phyloP scores from a whole-genome alignment of 2,888 invertebrate genomes.

The Macrophya alboannulata region DNA sequence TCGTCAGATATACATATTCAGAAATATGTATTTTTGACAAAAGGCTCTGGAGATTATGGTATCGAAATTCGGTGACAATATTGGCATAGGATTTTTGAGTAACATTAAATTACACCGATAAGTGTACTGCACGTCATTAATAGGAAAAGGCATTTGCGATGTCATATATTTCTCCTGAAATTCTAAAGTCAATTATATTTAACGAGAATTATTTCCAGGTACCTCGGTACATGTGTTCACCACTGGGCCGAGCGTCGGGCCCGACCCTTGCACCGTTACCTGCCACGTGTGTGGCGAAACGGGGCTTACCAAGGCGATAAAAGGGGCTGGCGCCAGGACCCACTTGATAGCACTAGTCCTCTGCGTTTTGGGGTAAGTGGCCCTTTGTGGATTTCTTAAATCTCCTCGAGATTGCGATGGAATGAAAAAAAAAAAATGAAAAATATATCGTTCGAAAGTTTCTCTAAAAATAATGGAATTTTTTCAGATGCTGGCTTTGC shows the following conservation, averaged over 20 bases:
- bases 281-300: conserved; percentile 43
- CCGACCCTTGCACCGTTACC: conserved; percentile 42
- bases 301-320: conserved; percentile 7
- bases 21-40: neutral
- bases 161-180: neutral
- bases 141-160: neutral
- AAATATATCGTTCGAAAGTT: neutral
- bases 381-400: neutral
- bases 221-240: conserved; percentile 45
- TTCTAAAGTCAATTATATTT: neutral
- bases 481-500: conserved; percentile 52
- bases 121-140: neutral
- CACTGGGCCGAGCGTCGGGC: conserved; percentile 5
- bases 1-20: neutral
- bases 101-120: neutral
- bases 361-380: conserved; percentile 32
- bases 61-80: neutral
- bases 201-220: conserved; percentile 23
- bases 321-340: conserved; percentile 19
- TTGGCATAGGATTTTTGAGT: neutral
- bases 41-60: neutral
- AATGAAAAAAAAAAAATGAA: neutral
- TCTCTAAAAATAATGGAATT: neutral
- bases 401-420: neutral
- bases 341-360: conserved; percentile 37